phyloP scores from a whole-genome alignment of 2,888 invertebrate species.

The Drosophila merina region DNA sequence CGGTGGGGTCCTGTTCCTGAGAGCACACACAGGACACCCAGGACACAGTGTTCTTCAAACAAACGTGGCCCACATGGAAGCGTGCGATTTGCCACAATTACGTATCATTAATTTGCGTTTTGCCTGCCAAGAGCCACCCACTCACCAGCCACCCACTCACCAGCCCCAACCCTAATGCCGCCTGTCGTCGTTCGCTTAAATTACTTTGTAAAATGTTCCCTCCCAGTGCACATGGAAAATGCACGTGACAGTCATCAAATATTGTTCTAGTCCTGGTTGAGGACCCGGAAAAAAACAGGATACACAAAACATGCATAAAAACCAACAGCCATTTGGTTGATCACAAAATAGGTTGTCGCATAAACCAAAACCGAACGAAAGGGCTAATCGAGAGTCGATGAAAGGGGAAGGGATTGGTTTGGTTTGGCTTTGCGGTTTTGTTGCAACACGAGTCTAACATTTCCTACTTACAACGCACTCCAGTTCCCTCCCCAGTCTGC shows the following conservation, averaged over 20 bases:
- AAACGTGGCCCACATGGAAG: constrained; percentile 76
- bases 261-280: background rate
- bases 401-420: constrained; percentile 33
- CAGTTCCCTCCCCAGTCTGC: constrained; percentile 4
- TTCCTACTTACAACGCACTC: constrained; percentile 51
- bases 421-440: constrained; percentile 60
- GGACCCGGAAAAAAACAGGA: too few relatives aligned
- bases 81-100: constrained; percentile 80
- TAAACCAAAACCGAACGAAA: constrained; percentile 50
- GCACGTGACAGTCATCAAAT: constrained; percentile 2
- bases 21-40: background rate
- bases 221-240: constrained; percentile 3
- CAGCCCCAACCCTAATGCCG: constrained; percentile 6
- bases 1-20: too few relatives aligned
- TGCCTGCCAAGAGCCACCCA: constrained; percentile 48
- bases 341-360: constrained; percentile 11
- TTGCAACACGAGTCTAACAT: constrained; percentile 73
- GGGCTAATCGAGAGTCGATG: constrained; percentile 3
- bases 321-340: background rate
- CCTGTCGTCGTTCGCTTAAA: constrained; percentile 66
- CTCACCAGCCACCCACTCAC: background rate
- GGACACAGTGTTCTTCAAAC: constrained; percentile 68
- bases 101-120: constrained; percentile 80
- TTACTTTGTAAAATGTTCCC: constrained; percentile 74
- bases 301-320: too few relatives aligned